Conservation (phyloP, 2,113 vertebrate genomes). For the Odontesthes bonariensis region DNA sequence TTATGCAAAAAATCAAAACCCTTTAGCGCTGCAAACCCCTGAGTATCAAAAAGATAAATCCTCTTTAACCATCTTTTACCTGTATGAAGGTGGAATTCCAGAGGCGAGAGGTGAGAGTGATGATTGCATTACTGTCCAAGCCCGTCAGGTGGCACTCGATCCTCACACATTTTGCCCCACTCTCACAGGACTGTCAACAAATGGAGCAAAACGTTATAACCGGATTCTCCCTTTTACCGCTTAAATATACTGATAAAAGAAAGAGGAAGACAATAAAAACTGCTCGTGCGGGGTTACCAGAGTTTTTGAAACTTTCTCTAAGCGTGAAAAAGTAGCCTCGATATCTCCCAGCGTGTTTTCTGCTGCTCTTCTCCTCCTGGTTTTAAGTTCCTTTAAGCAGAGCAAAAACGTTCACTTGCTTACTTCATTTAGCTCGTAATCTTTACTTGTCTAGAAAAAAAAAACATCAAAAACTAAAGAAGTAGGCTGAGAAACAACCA, state of each 20-base stretch:
- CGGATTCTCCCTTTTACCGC: not conserved
- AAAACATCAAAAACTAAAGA: not conserved
- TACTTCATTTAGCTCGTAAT: not conserved
- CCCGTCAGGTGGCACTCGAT: constrained; percentile 89
- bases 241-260: not conserved
- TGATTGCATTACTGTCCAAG: constrained; percentile 89
- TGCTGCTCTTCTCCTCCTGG: constrained; percentile 86
- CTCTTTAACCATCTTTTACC: too few relatives aligned
- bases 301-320: too few relatives aligned
- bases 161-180: constrained; percentile 85
- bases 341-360: constrained; percentile 67
- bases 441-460: not conserved
- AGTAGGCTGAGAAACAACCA: not conserved
- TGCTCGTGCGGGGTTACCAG: constrained; percentile 82
- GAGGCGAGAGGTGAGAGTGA: constrained; percentile 87
- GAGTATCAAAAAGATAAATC: not conserved
- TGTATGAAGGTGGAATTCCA: constrained; percentile 93
- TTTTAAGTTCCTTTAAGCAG: constrained; percentile 74
- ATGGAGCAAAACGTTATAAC: constrained; percentile 2
- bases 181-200: constrained; percentile 85
- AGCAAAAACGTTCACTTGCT: not conserved
- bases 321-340: constrained; percentile 78
- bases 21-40: too few relatives aligned
- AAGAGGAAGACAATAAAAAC: not conserved
- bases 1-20: too few relatives aligned